Conservation (phyloP, 2,888 invertebrate genomes). For the Monoplex corrugatus region DNA sequence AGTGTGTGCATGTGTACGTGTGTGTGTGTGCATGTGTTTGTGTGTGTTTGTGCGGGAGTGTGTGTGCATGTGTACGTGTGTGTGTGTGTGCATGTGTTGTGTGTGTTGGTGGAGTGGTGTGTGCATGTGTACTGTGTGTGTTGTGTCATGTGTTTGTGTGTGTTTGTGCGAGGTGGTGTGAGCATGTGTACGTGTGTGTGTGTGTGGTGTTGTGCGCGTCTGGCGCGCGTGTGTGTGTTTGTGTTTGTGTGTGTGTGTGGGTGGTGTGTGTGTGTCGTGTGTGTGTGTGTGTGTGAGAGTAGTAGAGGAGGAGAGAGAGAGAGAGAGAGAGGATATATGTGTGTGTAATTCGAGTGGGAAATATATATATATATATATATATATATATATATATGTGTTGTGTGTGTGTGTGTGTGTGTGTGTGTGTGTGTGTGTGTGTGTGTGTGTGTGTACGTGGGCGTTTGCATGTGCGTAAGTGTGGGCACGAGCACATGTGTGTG, state of each 20-base stretch:
- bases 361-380: not conserved
- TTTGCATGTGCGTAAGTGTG: too few relatives aligned
- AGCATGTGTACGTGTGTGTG: not conserved
- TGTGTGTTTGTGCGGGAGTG: not conserved
- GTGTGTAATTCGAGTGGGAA: not conserved
- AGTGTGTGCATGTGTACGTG: not conserved
- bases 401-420: too few relatives aligned
- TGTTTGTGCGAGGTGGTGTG: not conserved
- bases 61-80: too few relatives aligned
- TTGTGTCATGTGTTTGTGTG: not conserved
- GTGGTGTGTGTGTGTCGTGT: not conserved
- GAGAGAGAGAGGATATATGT: not conserved
- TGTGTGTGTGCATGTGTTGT: not conserved
- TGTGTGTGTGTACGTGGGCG: not conserved
- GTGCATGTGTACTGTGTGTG: too few relatives aligned
- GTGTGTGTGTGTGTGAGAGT: not conserved
- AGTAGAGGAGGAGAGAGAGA: too few relatives aligned
- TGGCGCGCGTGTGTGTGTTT: not conserved
- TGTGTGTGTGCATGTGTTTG: not conserved
- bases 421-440: not conserved
- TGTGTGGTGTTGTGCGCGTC: not conserved
- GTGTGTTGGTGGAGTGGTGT: too few relatives aligned
- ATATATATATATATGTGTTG: not conserved
- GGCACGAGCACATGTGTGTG: too few relatives aligned
- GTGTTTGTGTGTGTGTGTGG: not conserved